These are phyloP conservation scores for Rhagonycha fulva DNA, from an alignment of 2,888 invertebrate species.

Conservation along the genomic window DNA sequence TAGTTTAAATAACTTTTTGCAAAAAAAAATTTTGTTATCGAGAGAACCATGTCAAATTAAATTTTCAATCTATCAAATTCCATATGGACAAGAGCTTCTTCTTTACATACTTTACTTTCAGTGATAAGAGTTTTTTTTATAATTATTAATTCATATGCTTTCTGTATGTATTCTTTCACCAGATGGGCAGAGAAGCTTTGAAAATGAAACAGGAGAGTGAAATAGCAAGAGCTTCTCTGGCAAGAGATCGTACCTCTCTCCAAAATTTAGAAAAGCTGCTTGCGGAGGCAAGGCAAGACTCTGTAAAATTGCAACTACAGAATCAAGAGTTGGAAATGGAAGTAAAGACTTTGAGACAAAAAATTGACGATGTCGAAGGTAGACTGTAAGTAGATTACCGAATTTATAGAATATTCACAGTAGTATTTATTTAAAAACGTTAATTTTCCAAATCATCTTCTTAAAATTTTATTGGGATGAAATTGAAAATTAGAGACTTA, in stretches of 20 bases:
- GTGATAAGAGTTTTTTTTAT: background rate
- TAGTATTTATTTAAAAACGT: background rate
- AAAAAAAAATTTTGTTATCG: no score
- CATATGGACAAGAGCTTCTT: no score
- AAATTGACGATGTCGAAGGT: slow-evolving; percentile 58
- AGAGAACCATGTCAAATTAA: no score
- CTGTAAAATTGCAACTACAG: slow-evolving; percentile 64
- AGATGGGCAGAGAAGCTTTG: slow-evolving; percentile 60
- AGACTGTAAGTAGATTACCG: slow-evolving; percentile 57
- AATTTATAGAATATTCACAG: background rate
- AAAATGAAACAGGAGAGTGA: slow-evolving; percentile 56
- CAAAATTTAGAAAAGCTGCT: slow-evolving; percentile 63
- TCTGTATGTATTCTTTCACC: slow-evolving; percentile 30
- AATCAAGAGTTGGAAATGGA: slow-evolving; percentile 70
- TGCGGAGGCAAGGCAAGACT: slow-evolving; percentile 61
- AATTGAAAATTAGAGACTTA: background rate
- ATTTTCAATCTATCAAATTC: no score
- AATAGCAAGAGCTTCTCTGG: slow-evolving; percentile 52
- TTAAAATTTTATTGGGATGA: background rate
- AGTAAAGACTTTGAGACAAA: slow-evolving; percentile 61
- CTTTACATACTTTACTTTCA: background rate
- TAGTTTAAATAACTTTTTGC: no score
- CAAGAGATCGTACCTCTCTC: slow-evolving; percentile 56
- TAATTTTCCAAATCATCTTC: background rate
- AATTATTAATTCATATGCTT: slow-evolving; percentile 6